Conservation (phyloP, 2,797 vertebrate species). For the Propithecus deckenii region DNA sequence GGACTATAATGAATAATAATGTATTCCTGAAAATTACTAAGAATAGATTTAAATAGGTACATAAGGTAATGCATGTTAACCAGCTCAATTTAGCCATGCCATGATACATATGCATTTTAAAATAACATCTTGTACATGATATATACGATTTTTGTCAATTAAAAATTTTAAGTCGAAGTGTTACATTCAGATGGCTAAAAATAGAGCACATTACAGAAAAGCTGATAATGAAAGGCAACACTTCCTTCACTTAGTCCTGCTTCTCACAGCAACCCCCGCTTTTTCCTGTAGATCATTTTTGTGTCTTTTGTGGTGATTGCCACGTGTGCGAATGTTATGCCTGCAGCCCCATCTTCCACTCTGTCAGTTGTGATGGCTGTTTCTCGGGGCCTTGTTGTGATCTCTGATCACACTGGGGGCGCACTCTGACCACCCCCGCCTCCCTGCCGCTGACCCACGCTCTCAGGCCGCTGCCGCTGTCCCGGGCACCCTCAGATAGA, state of each 20-base stretch:
- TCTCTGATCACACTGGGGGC: background rate
- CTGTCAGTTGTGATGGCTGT: background rate
- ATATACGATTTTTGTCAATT: background rate
- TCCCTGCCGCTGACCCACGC: background rate
- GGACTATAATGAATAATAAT: background rate
- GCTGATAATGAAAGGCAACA: background rate
- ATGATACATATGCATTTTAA: background rate
- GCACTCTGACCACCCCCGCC: background rate
- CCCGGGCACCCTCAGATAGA: background rate
- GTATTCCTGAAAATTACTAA: background rate
- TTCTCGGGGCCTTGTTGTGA: background rate
- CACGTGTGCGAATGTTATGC: background rate
- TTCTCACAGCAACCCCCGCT: background rate
- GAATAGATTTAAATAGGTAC: background rate
- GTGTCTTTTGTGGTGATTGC: background rate
- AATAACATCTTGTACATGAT: background rate
- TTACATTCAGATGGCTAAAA: slow-evolving; percentile 16
- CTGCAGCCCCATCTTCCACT: background rate
- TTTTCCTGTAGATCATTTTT: background rate
- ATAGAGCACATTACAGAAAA: background rate
- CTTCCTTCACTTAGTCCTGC: background rate
- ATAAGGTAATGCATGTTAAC: background rate
- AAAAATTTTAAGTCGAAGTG: background rate
- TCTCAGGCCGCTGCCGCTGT: background rate
- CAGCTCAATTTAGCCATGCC: background rate